These are phyloP conservation scores for Oligia strigilis DNA, from an alignment of 2,888 invertebrate genomes.

Conservation along the genomic window DNA sequence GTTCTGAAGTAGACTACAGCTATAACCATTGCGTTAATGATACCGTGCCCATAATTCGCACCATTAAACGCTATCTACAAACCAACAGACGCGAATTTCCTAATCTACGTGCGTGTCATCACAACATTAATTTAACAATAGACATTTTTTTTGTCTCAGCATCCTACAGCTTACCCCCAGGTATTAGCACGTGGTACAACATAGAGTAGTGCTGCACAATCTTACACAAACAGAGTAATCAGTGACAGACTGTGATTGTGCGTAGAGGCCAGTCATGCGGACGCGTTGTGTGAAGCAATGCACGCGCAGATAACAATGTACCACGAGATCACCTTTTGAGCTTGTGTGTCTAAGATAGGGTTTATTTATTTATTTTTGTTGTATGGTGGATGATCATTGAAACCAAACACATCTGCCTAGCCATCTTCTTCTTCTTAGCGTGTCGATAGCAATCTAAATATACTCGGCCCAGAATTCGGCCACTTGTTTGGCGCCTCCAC, in stretches of 20 bases:
- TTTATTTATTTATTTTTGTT: conserved; percentile 26
- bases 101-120: no score
- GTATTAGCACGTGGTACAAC: conserved; percentile 5
- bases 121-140: no score
- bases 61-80: no score
- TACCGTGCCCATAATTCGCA: no score
- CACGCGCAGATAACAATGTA: conserved; percentile 45
- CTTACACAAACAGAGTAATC: conserved; percentile 45
- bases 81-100: no score
- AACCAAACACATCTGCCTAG: not conserved
- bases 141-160: not conserved
- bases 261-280: conserved; percentile 57
- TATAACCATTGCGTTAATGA: no score
- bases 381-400: not conserved
- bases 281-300: conserved; percentile 26
- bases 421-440: no score
- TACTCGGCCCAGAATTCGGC: no score
- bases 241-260: conserved; percentile 38
- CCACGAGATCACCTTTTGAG: conserved; percentile 41
- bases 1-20: no score
- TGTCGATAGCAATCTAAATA: no score
- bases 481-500: no score
- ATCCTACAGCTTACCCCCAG: not conserved
- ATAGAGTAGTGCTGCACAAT: conserved; percentile 11
- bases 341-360: conserved; percentile 34